phyloP scores from a whole-genome alignment of 2,113 vertebrate genomes.

The Crotalus horridus region DNA sequence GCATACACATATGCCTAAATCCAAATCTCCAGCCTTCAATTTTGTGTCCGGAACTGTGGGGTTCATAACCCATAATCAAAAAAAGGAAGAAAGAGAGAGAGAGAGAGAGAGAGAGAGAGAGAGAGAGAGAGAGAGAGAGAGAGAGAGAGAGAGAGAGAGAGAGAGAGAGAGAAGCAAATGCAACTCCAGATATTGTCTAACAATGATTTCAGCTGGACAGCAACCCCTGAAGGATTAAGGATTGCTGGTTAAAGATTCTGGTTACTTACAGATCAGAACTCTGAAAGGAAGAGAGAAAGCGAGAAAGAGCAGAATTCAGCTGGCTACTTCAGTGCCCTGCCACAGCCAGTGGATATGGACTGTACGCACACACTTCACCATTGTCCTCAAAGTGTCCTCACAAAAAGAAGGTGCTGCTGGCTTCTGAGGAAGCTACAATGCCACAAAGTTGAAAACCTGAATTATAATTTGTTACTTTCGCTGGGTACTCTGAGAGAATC shows the following conservation, averaged over 20 bases:
- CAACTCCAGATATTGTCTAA: neutral
- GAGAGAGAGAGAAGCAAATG: neutral
- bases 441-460: fast-evolving
- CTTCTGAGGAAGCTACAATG: neutral
- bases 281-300: neutral
- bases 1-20: neutral
- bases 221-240: slow-evolving; percentile 48
- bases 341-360: slow-evolving; percentile 10
- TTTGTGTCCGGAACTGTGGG: neutral
- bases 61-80: neutral
- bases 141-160: too few relatives aligned
- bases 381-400: neutral
- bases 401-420: slow-evolving; percentile 16
- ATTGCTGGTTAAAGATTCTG: neutral
- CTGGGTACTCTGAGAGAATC: fast-evolving
- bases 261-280: slow-evolving; percentile 43
- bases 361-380: slow-evolving; percentile 27
- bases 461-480: fast-evolving
- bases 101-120: neutral
- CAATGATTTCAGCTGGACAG: fast-evolving
- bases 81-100: neutral
- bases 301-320: slow-evolving; percentile 23
- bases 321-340: slow-evolving; percentile 28
- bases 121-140: too few relatives aligned
- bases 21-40: neutral